Evolutionary conservation across 2,113 vertebrate genomes (phyloP), one percentile per base, ranked within the genome.

Genomic region (Pimephales promelas): DNA sequence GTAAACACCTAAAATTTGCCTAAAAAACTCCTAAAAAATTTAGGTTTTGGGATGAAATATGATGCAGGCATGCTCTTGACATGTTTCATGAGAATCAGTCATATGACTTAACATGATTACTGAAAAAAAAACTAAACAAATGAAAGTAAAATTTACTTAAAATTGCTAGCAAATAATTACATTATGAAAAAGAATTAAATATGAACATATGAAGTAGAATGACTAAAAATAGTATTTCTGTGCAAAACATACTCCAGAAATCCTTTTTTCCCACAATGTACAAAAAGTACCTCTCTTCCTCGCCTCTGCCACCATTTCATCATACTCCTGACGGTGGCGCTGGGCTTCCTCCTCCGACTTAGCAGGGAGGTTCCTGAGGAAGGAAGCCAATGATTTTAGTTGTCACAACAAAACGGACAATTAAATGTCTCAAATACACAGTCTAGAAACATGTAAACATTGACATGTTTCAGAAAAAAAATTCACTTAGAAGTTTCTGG

Each of bases 261-360:
- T 14, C 22, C 24, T 7, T n/a, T 36, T 45, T 49, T 49, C 0
- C 5, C 2, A 6, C 5, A 52, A 18, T 18, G 16, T 54, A 45
- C 10, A 45, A n/a, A n/a, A 47, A 34, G 10, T 93, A 97, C 96
- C 96, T 94, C 96, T 89, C 86, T 96, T 97, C 89, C 96, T 97
- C 31, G 96, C 96, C 84, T 96, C 96, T 13, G 95, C 96, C 84
- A 97, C 96, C 96, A 97, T 97, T 85, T 97, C 96, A 9, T 97
- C 94, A 36, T 97, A 97, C 86, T 97, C 95, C 86, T 96, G 96
- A 75, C 96, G 91, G 86, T 97, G 96, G 82, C 96, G 94, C 90
- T 95, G 93, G 73, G 96, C 95, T 91, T 97, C 96, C 87, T 96
- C 95, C 86, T 95, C 89, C 28, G 95, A 96, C 89, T 97, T 97